Percentiles rank a stretch among this genome's conserved stretches.
These are phyloP conservation scores for Corythoichthys haematopterus DNA, from an alignment of 2,113 vertebrate species.

Conservation along the genomic window DNA sequence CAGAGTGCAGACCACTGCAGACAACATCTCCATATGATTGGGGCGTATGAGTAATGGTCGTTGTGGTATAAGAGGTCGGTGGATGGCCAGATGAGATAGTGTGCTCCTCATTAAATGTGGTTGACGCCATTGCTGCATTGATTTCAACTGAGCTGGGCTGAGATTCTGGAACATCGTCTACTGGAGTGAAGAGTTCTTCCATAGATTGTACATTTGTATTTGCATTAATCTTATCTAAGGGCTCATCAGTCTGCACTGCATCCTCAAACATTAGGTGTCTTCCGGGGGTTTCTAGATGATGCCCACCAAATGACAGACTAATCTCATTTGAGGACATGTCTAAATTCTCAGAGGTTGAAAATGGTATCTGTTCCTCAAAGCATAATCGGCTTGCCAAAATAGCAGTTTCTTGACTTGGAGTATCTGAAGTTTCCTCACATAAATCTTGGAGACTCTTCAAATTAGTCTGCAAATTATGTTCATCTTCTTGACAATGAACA, in stretches of 20 bases:
- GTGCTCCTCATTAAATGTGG: constrained; percentile 44
- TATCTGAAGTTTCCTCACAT: constrained; percentile 9
- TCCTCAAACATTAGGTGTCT: neutral
- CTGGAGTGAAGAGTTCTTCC: constrained; percentile 24
- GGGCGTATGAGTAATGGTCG: constrained; percentile 9
- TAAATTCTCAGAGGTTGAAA: neutral
- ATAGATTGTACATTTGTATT: constrained; percentile 20
- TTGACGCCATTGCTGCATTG: constrained; percentile 27
- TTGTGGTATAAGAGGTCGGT: constrained; percentile 17
- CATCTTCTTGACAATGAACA: constrained; percentile 8
- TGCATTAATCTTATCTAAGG: neutral
- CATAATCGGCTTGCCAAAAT: constrained; percentile 42
- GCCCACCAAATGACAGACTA: neutral
- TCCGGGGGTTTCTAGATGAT: neutral
- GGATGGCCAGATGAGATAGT: constrained; percentile 17
- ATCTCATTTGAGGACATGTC: constrained; percentile 25
- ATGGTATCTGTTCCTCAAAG: constrained; percentile 44
- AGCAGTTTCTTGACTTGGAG: constrained; percentile 36
- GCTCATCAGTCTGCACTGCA: neutral
- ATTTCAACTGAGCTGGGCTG: constrained; percentile 13
- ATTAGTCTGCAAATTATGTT: constrained; percentile 1
- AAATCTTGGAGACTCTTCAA: constrained; percentile 22
- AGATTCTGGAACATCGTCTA: constrained; percentile 22
- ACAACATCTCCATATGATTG: constrained; percentile 8
- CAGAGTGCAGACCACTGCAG: constrained; percentile 13